These are phyloP conservation scores for Dasysyrphus albostriatus DNA, from an alignment of 2,888 invertebrate species.

Conservation along the genomic window DNA sequence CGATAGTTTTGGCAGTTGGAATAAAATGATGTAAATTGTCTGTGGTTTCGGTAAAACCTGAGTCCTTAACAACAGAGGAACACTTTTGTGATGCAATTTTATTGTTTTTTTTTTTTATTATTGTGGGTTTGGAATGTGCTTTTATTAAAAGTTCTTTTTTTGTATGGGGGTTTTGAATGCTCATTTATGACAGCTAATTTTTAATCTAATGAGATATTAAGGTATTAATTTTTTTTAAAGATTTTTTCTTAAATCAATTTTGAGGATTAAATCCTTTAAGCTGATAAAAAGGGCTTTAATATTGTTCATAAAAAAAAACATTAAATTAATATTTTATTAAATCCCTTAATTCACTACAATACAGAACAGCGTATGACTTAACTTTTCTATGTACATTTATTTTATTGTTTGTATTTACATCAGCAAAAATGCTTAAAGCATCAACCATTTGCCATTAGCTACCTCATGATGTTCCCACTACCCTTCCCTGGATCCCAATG, in stretches of 20 bases:
- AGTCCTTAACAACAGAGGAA: neutral
- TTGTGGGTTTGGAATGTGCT: neutral
- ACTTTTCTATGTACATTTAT: neutral
- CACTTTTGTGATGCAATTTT: neutral
- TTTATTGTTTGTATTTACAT: neutral
- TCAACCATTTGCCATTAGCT: neutral
- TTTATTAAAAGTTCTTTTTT: too few relatives aligned
- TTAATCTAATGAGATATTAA: neutral
- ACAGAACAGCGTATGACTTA: neutral
- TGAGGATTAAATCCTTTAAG: too few relatives aligned
- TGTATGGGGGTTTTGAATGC: neutral
- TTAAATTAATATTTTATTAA: neutral
- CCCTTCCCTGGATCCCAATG: neutral
- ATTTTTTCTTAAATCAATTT: neutral
- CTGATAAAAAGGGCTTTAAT: too few relatives aligned
- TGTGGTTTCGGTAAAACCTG: neutral
- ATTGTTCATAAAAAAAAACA: too few relatives aligned
- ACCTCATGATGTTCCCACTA: neutral
- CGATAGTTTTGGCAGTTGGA: slow-evolving; percentile 36
- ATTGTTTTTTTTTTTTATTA: neutral
- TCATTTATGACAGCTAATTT: too few relatives aligned
- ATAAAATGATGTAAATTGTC: slow-evolving; percentile 21
- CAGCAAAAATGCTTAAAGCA: neutral
- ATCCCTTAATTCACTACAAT: neutral
- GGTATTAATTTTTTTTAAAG: neutral